Conservation (phyloP, 1,140 invertebrate genomes). For the Arion vulgaris region DNA sequence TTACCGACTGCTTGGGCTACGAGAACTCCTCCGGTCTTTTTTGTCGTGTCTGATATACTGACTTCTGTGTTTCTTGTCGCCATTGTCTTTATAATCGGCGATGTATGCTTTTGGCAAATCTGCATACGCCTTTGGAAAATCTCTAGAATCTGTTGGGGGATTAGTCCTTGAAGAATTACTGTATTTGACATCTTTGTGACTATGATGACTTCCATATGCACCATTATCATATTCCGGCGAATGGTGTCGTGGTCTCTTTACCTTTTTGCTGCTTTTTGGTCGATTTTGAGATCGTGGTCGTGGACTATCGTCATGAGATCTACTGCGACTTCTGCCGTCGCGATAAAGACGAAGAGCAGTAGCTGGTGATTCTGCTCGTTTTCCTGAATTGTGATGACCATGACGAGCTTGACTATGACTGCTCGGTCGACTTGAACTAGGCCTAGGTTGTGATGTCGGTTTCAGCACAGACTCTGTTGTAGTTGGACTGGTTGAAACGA, state of each 20-base stretch:
- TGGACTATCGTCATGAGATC: constrained; percentile 56
- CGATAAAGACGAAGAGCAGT: constrained; percentile 59
- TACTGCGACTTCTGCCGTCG: constrained; percentile 58
- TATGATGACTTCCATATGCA: constrained; percentile 23
- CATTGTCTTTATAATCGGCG: constrained; percentile 19
- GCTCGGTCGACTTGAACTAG: constrained; percentile 30
- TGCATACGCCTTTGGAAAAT: constrained; percentile 48
- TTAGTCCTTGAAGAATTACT: constrained; percentile 7
- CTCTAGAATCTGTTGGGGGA: not conserved
- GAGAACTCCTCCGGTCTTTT: constrained; percentile 22
- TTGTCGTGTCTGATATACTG: constrained; percentile 39
- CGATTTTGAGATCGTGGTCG: constrained; percentile 44
- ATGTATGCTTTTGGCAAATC: constrained; percentile 50
- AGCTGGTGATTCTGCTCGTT: constrained; percentile 56
- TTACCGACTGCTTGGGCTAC: constrained; percentile 28
- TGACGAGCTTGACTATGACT: constrained; percentile 6
- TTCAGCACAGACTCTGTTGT: not conserved
- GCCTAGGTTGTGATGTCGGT: constrained; percentile 26
- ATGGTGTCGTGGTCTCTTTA: constrained; percentile 38
- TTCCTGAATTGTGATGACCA: constrained; percentile 7
- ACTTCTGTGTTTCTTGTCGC: constrained; percentile 42
- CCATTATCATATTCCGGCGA: constrained; percentile 49
- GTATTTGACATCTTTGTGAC: not conserved
- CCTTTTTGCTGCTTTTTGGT: constrained; percentile 48
- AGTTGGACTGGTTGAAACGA: constrained; percentile 8